Evolutionary conservation across 2,888 invertebrate genomes (phyloP).

Genomic region (Metallyticus violacea): DNA sequence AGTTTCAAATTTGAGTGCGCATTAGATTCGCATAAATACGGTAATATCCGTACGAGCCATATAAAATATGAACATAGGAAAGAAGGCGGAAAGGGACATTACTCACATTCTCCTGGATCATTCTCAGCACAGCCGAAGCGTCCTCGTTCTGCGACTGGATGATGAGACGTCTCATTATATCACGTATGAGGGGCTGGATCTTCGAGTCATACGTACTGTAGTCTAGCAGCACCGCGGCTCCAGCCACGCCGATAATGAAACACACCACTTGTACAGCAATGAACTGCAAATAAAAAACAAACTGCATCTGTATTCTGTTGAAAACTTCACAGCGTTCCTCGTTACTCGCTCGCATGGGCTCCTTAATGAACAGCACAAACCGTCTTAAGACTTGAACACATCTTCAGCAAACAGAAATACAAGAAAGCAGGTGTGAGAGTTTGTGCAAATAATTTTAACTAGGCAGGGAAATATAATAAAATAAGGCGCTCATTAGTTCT

Average conservation of each 20-base stretch:
- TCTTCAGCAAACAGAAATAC: no score
- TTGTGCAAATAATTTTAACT: no score
- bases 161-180: constrained; percentile 69
- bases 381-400: neutral
- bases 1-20: no score
- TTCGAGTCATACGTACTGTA: constrained; percentile 78
- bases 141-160: constrained; percentile 66
- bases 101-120: constrained; percentile 83
- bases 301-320: no score
- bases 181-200: constrained; percentile 72
- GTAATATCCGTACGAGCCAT: no score
- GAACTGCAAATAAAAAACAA: constrained; percentile 56
- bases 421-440: no score
- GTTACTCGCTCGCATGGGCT: neutral
- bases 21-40: no score
- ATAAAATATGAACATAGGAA: no score
- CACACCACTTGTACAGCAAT: constrained; percentile 68
- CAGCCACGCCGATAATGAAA: constrained; percentile 69
- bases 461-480: no score
- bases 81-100: no score
- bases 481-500: no score
- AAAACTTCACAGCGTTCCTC: no score
- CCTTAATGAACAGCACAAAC: neutral
- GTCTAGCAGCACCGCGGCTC: constrained; percentile 73
- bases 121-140: constrained; percentile 64